Percentiles rank a stretch among this genome's conserved stretches.
phyloP scores from a whole-genome alignment of 2,888 invertebrate species.

The Melieria picta region DNA sequence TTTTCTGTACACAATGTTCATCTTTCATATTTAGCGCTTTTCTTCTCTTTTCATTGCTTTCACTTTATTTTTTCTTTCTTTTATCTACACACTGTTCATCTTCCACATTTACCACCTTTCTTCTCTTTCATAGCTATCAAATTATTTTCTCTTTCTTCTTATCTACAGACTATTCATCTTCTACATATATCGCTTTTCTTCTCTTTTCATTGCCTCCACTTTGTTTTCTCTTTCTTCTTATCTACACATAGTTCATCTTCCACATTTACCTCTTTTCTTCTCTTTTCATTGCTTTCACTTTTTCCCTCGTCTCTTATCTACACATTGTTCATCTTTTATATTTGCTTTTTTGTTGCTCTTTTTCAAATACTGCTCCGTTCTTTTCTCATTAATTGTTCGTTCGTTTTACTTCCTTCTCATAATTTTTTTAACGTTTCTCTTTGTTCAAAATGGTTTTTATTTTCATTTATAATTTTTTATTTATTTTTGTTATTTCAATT shows the following conservation, averaged over 20 bases:
- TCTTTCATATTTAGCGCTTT: too few species aligned
- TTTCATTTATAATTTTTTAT: neutral
- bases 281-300: neutral
- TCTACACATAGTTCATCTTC: too few species aligned
- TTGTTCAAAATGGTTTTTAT: neutral
- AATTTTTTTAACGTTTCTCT: neutral
- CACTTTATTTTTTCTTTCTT: neutral
- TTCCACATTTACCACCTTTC: too few species aligned
- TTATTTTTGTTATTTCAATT: neutral
- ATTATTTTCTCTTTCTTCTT: too few species aligned
- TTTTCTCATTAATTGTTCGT: conserved; percentile 1
- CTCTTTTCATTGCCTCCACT: too few species aligned
- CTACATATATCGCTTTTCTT: too few species aligned
- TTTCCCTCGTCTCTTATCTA: neutral
- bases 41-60: too few species aligned
- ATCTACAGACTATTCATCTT: too few species aligned
- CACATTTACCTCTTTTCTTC: neutral
- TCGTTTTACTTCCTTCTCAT: neutral
- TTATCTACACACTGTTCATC: neutral
- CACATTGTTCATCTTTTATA: neutral
- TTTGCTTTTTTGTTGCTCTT: conserved; percentile 6
- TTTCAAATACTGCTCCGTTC: neutral
- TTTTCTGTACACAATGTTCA: too few species aligned
- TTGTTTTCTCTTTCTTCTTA: too few species aligned
- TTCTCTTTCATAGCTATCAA: too few species aligned